Evolutionary conservation across 2,888 invertebrate species (phyloP).

Genomic region (Parnassius mnemosyne): DNA sequence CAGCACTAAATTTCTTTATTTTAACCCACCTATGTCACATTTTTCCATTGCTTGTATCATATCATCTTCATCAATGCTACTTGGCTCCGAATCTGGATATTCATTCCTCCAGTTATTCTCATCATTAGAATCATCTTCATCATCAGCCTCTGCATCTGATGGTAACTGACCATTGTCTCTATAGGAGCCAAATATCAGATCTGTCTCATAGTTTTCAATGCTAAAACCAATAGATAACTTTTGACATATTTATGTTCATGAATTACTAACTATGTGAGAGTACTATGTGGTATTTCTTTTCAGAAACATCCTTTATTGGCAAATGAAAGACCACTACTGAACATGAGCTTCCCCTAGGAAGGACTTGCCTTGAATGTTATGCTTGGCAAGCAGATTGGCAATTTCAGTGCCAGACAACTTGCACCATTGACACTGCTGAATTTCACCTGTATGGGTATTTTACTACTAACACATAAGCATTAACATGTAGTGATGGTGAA

Average conservation of each 20-base stretch:
- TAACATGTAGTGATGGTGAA: no score
- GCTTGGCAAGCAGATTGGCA: no score
- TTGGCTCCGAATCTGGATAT: conserved; percentile 86
- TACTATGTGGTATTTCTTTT: background rate
- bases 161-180: conserved; percentile 48
- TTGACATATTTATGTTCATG: background rate
- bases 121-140: conserved; percentile 87
- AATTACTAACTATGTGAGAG: background rate
- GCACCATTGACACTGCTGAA: no score
- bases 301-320: background rate
- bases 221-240: conserved; percentile 43
- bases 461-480: background rate
- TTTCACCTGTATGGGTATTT: no score
- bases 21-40: conserved; percentile 53
- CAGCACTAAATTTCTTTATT: no score
- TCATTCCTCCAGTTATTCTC: conserved; percentile 89
- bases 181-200: conserved; percentile 54
- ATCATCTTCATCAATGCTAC: conserved; percentile 82
- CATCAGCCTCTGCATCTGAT: conserved; percentile 62
- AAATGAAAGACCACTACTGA: background rate
- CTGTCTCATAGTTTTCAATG: conserved; percentile 65
- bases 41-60: conserved; percentile 81
- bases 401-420: no score
- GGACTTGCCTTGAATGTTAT: no score
- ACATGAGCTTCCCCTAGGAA: no score